Evolutionary conservation across 2,888 invertebrate species (phyloP).

Genomic region (Ochropleura leucogaster): DNA sequence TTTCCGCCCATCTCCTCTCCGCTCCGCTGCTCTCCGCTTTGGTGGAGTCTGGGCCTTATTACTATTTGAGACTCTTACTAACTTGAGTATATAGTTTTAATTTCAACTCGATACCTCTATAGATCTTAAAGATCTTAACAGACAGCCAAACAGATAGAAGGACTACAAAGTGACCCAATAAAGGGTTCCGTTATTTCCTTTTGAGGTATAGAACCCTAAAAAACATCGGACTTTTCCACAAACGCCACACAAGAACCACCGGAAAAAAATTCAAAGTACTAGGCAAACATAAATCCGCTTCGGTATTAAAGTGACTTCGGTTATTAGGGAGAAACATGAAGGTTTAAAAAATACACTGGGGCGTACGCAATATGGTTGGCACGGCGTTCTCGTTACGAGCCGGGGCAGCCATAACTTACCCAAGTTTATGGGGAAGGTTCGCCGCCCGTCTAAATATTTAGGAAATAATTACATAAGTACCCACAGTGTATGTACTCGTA

Average conservation of each 20-base stretch:
- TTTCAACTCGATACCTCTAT: no score
- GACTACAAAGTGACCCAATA: no score
- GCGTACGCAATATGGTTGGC: constrained; percentile 67
- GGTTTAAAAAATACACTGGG: constrained; percentile 68
- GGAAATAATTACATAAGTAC: constrained; percentile 81
- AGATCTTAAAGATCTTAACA: no score
- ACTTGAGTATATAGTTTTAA: no score
- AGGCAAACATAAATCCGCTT: constrained; percentile 60
- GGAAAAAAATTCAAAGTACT: constrained; percentile 31
- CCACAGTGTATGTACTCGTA: constrained; percentile 60
- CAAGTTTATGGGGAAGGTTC: constrained; percentile 77
- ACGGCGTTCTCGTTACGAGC: constrained; percentile 72
- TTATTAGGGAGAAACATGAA: constrained; percentile 66
- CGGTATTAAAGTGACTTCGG: constrained; percentile 63
- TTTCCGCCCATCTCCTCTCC: no score
- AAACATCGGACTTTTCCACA: neutral
- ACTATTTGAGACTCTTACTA: no score
- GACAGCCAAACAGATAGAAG: no score
- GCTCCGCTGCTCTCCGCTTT: no score
- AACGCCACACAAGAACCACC: constrained; percentile 20
- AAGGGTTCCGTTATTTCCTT: neutral
- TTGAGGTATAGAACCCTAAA: neutral
- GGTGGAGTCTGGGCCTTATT: no score
- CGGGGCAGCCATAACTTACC: constrained; percentile 76
- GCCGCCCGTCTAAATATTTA: constrained; percentile 81